A percentile compares a stretch with the other conserved stretches of the same genome.
These are phyloP conservation scores for Sinosuthora webbiana DNA, from an alignment of 2,113 vertebrate species.

Conservation along the genomic window DNA sequence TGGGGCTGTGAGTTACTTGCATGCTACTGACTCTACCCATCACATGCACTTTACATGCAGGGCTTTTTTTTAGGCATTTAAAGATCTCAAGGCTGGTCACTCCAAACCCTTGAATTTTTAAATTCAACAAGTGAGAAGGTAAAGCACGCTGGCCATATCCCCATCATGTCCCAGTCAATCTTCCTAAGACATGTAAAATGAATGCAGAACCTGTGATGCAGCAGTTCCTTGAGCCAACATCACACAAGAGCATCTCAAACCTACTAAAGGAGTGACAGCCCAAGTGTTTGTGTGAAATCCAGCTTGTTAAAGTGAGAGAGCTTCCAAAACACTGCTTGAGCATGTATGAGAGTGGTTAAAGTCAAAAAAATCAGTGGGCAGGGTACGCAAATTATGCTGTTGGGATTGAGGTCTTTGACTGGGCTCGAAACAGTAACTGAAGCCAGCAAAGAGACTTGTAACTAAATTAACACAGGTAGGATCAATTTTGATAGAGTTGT, in stretches of 20 bases:
- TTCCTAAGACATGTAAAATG: background rate
- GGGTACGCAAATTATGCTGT: too few species aligned
- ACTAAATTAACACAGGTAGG: background rate
- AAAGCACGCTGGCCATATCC: background rate
- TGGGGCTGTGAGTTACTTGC: background rate
- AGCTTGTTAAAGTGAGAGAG: background rate
- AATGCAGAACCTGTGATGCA: background rate
- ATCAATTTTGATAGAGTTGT: background rate
- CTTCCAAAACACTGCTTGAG: background rate
- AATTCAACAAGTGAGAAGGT: background rate
- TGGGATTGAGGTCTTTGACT: background rate
- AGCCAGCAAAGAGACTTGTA: background rate
- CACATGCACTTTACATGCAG: background rate
- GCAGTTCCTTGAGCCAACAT: background rate
- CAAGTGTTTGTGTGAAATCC: background rate
- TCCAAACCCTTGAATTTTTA: background rate
- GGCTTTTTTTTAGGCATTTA: background rate
- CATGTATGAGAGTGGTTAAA: rapidly evolving
- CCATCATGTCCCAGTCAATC: background rate
- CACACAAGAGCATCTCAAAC: background rate
- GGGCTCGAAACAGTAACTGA: background rate
- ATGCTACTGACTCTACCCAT: background rate
- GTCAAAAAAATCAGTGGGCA: background rate
- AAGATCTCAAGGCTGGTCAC: background rate
- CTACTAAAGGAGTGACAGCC: background rate